These are phyloP conservation scores for Rhagonycha lutea DNA, from an alignment of 2,888 invertebrate genomes.

Conservation along the genomic window DNA sequence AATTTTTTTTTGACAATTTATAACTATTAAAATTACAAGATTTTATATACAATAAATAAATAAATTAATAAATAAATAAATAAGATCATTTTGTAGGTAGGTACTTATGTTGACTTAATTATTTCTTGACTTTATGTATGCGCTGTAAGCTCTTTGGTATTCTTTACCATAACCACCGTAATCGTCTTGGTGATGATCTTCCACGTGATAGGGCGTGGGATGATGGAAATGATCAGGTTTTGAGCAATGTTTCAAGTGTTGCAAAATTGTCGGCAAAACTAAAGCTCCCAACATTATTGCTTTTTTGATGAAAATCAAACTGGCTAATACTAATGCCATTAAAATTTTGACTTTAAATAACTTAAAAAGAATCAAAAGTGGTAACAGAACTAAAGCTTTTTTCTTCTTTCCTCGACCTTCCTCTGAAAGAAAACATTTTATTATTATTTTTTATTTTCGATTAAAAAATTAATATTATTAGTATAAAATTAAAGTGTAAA, in stretches of 20 bases:
- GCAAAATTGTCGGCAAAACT: slow-evolving; percentile 62
- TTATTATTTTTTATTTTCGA: neutral
- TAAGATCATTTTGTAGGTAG: neutral
- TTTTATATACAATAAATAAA: neutral
- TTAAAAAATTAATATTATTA: too few relatives aligned
- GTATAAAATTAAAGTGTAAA: too few relatives aligned
- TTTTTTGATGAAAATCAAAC: slow-evolving; percentile 70
- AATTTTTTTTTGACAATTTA: neutral
- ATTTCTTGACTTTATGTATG: slow-evolving; percentile 7
- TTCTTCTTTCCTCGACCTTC: slow-evolving; percentile 59
- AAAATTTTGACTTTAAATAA: slow-evolving; percentile 63
- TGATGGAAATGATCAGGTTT: slow-evolving; percentile 59
- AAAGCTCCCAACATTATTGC: slow-evolving; percentile 64
- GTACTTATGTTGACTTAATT: neutral
- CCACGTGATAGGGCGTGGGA: slow-evolving; percentile 17
- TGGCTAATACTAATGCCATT: slow-evolving; percentile 64
- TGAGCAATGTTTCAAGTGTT: slow-evolving; percentile 37
- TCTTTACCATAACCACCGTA: slow-evolving; percentile 43
- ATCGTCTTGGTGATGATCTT: slow-evolving; percentile 38
- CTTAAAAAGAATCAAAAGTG: slow-evolving; percentile 59
- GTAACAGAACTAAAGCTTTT: slow-evolving; percentile 57
- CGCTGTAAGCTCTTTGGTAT: slow-evolving; percentile 20
- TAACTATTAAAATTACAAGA: neutral
- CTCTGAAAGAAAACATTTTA: slow-evolving; percentile 25
- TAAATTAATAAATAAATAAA: neutral